These are phyloP conservation scores for Lithodes maja DNA, from an alignment of 2,888 invertebrate species.

Conservation along the genomic window DNA sequence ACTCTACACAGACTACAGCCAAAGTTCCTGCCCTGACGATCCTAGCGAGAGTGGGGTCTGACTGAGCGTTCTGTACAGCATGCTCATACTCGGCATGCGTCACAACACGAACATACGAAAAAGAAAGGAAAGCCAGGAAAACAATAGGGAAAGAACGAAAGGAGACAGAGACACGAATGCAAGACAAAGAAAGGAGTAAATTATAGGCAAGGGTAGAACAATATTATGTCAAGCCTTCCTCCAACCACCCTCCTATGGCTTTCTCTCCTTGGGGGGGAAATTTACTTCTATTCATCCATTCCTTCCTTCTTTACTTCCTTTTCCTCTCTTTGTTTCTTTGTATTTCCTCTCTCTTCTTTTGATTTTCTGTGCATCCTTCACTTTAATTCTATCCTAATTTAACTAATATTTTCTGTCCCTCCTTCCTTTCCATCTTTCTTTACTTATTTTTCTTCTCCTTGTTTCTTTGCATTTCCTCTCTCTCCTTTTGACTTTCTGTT, in stretches of 20 bases:
- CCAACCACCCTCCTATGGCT: neutral
- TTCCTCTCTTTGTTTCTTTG: too few relatives aligned
- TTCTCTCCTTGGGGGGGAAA: neutral
- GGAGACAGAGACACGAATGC: too few relatives aligned
- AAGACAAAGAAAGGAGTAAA: too few relatives aligned
- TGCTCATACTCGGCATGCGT: too few relatives aligned
- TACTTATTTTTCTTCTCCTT: neutral
- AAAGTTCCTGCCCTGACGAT: too few relatives aligned
- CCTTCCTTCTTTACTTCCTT: neutral
- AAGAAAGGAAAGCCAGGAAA: too few relatives aligned
- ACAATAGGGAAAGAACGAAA: too few relatives aligned
- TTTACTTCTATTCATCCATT: neutral
- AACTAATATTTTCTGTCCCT: neutral
- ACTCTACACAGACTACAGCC: too few relatives aligned
- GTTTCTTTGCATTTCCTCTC: neutral
- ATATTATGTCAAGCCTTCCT: neutral
- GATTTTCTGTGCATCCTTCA: neutral
- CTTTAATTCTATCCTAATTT: neutral
- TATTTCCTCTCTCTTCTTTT: neutral
- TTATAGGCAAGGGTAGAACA: too few relatives aligned
- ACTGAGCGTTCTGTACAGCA: too few relatives aligned
- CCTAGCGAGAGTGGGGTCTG: too few relatives aligned
- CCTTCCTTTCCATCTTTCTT: neutral
- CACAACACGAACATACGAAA: too few relatives aligned
- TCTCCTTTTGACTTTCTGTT: neutral